Evolutionary conservation across 2,888 invertebrate genomes (phyloP).

Genomic region (Archaeoteleia sp.): DNA sequence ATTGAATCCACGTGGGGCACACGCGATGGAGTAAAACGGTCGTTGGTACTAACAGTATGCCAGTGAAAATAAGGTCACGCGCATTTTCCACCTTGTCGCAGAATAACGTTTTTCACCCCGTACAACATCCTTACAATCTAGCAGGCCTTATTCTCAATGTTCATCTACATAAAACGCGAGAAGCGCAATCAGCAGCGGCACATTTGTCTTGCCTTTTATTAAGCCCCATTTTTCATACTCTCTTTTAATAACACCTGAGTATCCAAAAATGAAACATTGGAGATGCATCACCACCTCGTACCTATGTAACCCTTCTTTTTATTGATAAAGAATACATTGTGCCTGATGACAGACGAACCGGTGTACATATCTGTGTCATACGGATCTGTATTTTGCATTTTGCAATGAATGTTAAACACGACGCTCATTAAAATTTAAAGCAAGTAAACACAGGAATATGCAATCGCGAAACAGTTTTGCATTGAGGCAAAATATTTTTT

Average conservation of each 20-base stretch:
- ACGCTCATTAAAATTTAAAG: too few relatives aligned
- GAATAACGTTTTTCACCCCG: slow-evolving; percentile 18
- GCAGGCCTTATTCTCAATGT: slow-evolving; percentile 21
- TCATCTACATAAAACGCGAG: slow-evolving; percentile 5
- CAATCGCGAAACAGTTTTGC: too few relatives aligned
- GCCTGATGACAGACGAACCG: too few relatives aligned
- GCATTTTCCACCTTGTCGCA: slow-evolving; percentile 26
- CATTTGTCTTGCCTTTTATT: slow-evolving; percentile 24
- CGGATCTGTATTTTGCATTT: too few relatives aligned
- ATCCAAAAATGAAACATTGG: too few relatives aligned
- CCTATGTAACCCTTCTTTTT: too few relatives aligned
- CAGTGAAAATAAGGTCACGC: slow-evolving; percentile 30
- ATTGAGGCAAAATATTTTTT: too few relatives aligned
- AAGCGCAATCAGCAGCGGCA: slow-evolving; percentile 23
- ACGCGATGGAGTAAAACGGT: slow-evolving; percentile 16
- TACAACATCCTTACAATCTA: slow-evolving; percentile 24
- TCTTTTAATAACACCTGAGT: slow-evolving; percentile 16
- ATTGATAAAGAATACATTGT: too few relatives aligned
- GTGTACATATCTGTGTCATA: too few relatives aligned
- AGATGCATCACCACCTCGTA: too few relatives aligned
- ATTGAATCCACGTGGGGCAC: slow-evolving; percentile 18
- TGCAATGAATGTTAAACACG: too few relatives aligned
- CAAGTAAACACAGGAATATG: too few relatives aligned
- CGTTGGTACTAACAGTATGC: slow-evolving; percentile 26
- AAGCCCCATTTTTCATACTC: slow-evolving; percentile 10